A percentile compares a stretch with the other conserved stretches of the same genome.
Conservation (phyloP, 2,113 vertebrate species). For the Oryzias woworae region DNA sequence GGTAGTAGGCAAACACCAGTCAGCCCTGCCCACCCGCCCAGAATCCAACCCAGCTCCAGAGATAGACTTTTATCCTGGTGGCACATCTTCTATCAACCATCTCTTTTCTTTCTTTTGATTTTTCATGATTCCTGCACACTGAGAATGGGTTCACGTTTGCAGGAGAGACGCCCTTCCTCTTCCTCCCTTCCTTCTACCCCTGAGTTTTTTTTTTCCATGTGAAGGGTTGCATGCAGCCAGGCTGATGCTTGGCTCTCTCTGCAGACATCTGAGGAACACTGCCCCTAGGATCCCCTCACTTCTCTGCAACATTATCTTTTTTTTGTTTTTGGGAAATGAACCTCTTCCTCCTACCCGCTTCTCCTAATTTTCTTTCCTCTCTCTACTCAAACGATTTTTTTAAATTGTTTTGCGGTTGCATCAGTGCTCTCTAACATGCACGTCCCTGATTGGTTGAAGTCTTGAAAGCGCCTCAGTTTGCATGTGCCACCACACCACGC, state of each 20-base stretch:
- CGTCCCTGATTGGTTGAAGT: conserved; percentile 89
- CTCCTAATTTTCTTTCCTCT: conserved; percentile 14
- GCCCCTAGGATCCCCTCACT: conserved; percentile 76
- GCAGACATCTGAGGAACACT: conserved; percentile 59
- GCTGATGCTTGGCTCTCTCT: conserved; percentile 61
- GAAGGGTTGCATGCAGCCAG: conserved; percentile 76
- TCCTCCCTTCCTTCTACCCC: neutral
- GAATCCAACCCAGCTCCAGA: conserved; percentile 71
- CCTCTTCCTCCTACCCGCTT: conserved; percentile 42
- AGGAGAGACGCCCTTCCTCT: conserved; percentile 52
- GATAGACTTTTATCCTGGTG: conserved; percentile 81
- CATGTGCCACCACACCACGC: conserved; percentile 89
- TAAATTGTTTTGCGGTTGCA: conserved; percentile 87
- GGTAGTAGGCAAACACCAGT: conserved; percentile 52
- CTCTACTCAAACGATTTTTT: conserved; percentile 47
- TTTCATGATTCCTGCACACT: conserved; percentile 65
- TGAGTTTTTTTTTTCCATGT: conserved; percentile 23
- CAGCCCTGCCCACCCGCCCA: conserved; percentile 58
- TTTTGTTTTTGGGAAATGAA: conserved; percentile 78
- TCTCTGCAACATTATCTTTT: conserved; percentile 55
- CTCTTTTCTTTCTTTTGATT: conserved; percentile 69
- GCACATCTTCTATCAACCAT: conserved; percentile 79
- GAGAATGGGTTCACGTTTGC: conserved; percentile 49
- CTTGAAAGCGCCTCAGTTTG: conserved; percentile 92
- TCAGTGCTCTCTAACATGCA: conserved; percentile 93